Evolutionary conservation across 2,888 invertebrate genomes (phyloP), one percentile per base, ranked within the genome.

Genomic region (Achlya flavicornis): DNA sequence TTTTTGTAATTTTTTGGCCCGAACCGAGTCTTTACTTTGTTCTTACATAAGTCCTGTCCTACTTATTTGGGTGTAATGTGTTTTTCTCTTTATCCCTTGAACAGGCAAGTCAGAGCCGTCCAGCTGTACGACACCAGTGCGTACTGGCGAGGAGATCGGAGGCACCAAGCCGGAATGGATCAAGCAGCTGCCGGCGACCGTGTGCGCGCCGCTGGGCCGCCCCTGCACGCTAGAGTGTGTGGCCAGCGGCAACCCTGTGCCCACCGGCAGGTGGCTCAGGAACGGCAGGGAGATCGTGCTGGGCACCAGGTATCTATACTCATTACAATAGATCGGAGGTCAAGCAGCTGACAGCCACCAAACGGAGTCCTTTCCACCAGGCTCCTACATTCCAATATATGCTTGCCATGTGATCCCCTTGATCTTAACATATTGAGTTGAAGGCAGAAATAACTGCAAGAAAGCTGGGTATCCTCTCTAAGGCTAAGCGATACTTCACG

Each of bases 91-190:
- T 26, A 12, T 32, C 1, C 19, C 4, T 0, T 10, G 12, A n/a
- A 1, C 77, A 94, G 94, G 95, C 41, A 96, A 97, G 76, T 96
- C 97, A 77, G 96, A 99, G 86, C 96, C 99, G 0, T 98, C 99
- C 73, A 95, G 96, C 8, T 97, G 98, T 88, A 98, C 99, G 0
- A 97, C 97, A 53, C 99, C 99, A 0, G 98, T 99, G 62, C 97
- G 97, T 76, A 96, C 98, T 0, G 97, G 97, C 82, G 98, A 98
- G 86, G 96, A 98, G 66, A 94, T 96, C 70, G 98, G 98, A 12
- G 99, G 99, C 46, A 96, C 96, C 64, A 97, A 97, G 82, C 99
- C 99, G 0, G 98, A 98, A 84, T 99, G 99, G 95, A 91, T 98
- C 65, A 95, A 95, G 61, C 95, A 96, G 64, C 92, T 99, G 66